These are phyloP conservation scores for Pseudonaja textilis DNA, from an alignment of 2,113 vertebrate genomes.

Conservation along the genomic window DNA sequence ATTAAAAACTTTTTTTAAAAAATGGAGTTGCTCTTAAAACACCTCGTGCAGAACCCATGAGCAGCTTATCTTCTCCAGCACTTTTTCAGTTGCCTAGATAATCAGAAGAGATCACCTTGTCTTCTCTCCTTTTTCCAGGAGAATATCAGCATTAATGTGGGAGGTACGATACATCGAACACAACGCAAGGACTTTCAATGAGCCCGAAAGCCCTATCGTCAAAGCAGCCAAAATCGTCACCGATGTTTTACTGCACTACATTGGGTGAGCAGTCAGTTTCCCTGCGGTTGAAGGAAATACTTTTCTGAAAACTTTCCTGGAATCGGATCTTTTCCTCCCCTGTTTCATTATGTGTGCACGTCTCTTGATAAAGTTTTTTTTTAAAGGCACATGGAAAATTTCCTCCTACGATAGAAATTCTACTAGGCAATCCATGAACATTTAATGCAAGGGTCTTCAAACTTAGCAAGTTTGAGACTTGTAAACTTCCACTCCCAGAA, in stretches of 20 bases:
- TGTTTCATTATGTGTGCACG: background rate
- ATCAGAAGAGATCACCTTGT: no score
- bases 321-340: background rate
- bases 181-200: constrained; percentile 96
- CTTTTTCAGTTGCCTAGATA: background rate
- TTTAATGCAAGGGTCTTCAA: background rate
- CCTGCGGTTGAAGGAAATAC: background rate
- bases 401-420: background rate
- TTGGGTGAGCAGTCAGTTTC: constrained; percentile 76
- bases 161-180: constrained; percentile 98
- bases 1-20: background rate
- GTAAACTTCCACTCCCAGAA: no score
- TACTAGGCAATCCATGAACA: background rate
- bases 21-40: background rate
- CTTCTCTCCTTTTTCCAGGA: constrained; percentile 64
- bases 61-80: background rate
- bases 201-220: constrained; percentile 95
- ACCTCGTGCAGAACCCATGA: background rate
- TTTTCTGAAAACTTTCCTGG: background rate
- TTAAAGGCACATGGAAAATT: background rate
- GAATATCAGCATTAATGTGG: constrained; percentile 98
- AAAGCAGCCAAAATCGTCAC: constrained; percentile 94
- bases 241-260: constrained; percentile 91
- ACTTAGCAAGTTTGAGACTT: no score
- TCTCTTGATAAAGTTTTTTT: background rate